phyloP scores from a whole-genome alignment of 2,797 vertebrate genomes.

The Myioborus melanocephalus region DNA sequence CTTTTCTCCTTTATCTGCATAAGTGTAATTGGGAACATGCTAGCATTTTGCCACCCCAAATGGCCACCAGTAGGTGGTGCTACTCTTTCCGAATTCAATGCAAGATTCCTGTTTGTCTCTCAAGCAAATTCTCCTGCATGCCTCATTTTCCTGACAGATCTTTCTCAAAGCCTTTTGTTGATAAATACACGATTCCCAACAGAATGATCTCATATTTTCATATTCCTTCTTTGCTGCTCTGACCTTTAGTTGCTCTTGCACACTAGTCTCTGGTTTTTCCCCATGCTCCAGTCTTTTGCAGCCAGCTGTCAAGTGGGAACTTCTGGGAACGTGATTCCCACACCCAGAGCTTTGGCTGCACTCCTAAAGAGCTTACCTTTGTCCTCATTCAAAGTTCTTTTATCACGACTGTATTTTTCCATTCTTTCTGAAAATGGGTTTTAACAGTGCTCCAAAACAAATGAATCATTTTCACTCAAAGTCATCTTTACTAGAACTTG shows the following conservation, averaged over 20 bases:
- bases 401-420: background rate
- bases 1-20: background rate
- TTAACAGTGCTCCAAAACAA: background rate
- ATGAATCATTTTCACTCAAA: background rate
- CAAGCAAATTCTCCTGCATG: background rate
- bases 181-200: background rate
- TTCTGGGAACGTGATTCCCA: background rate
- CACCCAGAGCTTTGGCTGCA: background rate
- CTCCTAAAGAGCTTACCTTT: background rate
- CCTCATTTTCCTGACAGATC: background rate
- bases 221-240: background rate
- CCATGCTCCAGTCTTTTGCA: background rate
- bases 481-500: background rate
- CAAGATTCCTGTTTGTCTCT: background rate
- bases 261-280: background rate
- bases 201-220: background rate
- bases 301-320: conserved; percentile 10
- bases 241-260: conserved; percentile 27
- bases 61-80: background rate
- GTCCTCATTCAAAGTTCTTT: background rate
- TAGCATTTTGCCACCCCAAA: background rate
- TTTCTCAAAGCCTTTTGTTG: background rate
- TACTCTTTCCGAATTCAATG: background rate
- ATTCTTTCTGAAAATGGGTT: background rate
- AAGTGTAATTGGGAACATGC: background rate